phyloP scores from a whole-genome alignment of 2,113 vertebrate genomes.

The Pachyramphus minor region DNA sequence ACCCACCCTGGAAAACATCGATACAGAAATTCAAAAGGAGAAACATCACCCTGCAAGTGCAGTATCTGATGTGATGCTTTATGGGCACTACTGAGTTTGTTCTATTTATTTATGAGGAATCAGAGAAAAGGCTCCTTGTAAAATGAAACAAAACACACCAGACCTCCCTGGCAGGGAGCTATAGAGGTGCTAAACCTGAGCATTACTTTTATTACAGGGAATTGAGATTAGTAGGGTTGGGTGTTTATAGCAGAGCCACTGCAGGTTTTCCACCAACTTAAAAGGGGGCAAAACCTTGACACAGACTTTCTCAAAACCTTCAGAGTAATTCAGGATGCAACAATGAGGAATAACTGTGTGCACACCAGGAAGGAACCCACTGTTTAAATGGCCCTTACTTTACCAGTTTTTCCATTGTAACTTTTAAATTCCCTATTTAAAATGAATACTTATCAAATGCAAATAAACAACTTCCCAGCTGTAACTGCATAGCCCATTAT shows the following conservation, averaged over 20 bases:
- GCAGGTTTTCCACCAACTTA: not conserved
- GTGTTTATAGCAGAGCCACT: not conserved
- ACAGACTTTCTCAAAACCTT: not conserved
- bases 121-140: not conserved
- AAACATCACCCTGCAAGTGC: not conserved
- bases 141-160: not conserved
- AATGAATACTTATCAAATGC: not conserved
- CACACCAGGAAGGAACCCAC: not conserved
- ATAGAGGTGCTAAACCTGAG: not conserved
- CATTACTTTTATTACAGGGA: not conserved
- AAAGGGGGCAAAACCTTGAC: not conserved
- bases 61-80: not conserved
- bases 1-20: slow-evolving; percentile 83
- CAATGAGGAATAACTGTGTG: fast-evolving
- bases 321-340: not conserved
- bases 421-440: not conserved
- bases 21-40: not conserved
- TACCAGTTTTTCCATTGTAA: not conserved
- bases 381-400: not conserved
- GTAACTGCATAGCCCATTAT: not conserved
- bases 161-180: not conserved
- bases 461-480: not conserved
- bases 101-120: not conserved
- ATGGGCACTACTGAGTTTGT: not conserved
- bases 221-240: not conserved